phyloP scores from a whole-genome alignment of 1,140 invertebrate genomes.

The Hyles vespertilio region DNA sequence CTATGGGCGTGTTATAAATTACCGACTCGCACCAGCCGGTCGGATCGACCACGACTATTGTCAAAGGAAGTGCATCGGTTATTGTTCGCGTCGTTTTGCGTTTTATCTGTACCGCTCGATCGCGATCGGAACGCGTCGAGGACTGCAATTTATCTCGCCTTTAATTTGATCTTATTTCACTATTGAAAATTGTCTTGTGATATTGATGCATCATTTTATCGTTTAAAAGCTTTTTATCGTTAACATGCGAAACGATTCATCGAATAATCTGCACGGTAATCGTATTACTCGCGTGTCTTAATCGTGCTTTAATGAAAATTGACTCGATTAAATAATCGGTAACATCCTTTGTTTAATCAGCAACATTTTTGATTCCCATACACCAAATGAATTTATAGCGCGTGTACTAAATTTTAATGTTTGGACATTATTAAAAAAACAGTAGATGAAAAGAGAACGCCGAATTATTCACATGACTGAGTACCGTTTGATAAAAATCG shows the following conservation, averaged over 20 bases:
- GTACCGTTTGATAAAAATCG: constrained; percentile 46
- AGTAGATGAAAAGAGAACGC: constrained; percentile 4
- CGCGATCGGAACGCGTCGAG: constrained; percentile 28
- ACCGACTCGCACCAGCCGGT: constrained; percentile 22
- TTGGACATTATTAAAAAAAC: no score
- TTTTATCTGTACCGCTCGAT: constrained; percentile 46
- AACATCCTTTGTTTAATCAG: neutral
- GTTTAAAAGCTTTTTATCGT: constrained; percentile 2
- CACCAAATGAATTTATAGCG: no score
- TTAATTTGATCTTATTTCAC: constrained; percentile 51
- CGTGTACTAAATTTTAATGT: no score
- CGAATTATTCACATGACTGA: constrained; percentile 26
- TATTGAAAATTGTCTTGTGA: constrained; percentile 44
- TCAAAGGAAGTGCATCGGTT: constrained; percentile 62
- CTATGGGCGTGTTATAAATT: constrained; percentile 46
- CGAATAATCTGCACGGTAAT: no score
- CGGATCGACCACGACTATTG: constrained; percentile 38
- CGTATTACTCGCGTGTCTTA: no score
- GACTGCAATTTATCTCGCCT: constrained; percentile 47
- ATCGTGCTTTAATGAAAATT: constrained; percentile 1
- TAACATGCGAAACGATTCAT: neutral
- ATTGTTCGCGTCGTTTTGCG: constrained; percentile 54
- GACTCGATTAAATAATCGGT: constrained; percentile 3
- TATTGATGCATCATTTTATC: constrained; percentile 35
- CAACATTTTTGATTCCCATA: no score